Evolutionary conservation across 1,140 invertebrate species (phyloP), one percentile per base, ranked within the genome.

Genomic region (Zaprionus tsacasi): DNA sequence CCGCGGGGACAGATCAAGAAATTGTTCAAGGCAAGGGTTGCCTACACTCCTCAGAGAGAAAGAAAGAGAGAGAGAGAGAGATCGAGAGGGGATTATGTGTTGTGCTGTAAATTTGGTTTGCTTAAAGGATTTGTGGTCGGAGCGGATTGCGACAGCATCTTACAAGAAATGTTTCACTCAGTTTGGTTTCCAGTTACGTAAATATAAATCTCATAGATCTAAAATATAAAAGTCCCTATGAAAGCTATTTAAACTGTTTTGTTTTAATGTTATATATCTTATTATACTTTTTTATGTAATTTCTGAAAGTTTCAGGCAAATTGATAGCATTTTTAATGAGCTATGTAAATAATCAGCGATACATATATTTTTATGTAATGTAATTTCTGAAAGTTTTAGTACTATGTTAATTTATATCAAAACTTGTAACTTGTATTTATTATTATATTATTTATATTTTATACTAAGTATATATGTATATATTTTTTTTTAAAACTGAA

Each of bases 91-190:
- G 83, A 83, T 88, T 89, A 88, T 54, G 17, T 15, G 52, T 70
- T 52, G 56, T 55, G 59, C 45, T n/a, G 63, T 74, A 15, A 45
- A 45, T 45, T 73, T 15, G 55, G 72, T 79, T 70, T 82, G 57
- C 70, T 68, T 75, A 79, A 79, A 73, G 73, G 85, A 88, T 88
- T 83, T 88, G 83, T 55, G 83, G 83, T 88, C 70, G 67, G 27
- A 25, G 17, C 54, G 21, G n/a, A 7, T 4, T 43, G 7, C n/a
- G 6, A 43, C 40, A 8, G 27, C 52, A 54, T 55, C 27, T 30
- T 55, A n/a, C 27, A 55, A 55, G 17, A 21, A 25, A 17, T 25
- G 45, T 50, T 55, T 30, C 21, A 55, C 25, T 55, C 52, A 55
- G 1, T 55, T 27, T 25, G 25, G 52, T 55, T 33, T n/a, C 0